phyloP scores from a whole-genome alignment of 2,113 vertebrate species.

The Sceloporus undulatus region DNA sequence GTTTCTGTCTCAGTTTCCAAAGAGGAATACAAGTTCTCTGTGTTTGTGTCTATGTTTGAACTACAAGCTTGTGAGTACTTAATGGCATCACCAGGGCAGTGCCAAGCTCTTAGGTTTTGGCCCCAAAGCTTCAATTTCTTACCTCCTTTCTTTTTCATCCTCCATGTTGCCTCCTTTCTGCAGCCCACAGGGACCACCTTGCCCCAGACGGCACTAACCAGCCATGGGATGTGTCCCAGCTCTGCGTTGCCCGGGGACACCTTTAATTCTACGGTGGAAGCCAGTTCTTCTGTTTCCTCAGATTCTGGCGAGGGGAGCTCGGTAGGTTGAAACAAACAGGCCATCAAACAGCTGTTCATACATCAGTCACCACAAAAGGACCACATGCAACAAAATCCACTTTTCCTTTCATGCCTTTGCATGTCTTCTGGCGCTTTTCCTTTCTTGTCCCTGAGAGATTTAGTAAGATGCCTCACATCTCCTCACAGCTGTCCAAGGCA shows the following conservation, averaged over 20 bases:
- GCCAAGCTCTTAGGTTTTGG: too few relatives aligned
- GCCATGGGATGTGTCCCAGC: conserved; percentile 85
- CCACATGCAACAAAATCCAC: too few relatives aligned
- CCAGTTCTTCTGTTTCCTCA: conserved; percentile 71
- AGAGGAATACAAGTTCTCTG: too few relatives aligned
- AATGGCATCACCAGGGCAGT: neutral
- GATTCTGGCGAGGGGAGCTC: conserved; percentile 77
- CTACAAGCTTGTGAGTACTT: too few relatives aligned
- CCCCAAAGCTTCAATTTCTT: neutral
- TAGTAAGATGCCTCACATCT: too few relatives aligned
- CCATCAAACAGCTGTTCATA: neutral
- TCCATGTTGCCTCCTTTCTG: neutral
- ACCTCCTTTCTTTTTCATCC: neutral
- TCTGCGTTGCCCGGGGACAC: conserved; percentile 91
- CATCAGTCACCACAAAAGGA: too few relatives aligned
- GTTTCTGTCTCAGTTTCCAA: too few relatives aligned
- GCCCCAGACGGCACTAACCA: conserved; percentile 86
- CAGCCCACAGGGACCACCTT: conserved; percentile 84
- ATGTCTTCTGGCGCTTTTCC: too few relatives aligned
- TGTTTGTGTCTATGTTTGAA: too few relatives aligned
- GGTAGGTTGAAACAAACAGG: conserved; percentile 76
- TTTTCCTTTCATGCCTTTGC: too few relatives aligned
- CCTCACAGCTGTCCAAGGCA: too few relatives aligned
- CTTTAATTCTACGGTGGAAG: conserved; percentile 88
- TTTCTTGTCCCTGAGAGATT: too few relatives aligned